A percentile compares a stretch with the other conserved stretches of the same genome.
Conservation (phyloP, 2,888 invertebrate genomes). For the Polyommatus icarus region DNA sequence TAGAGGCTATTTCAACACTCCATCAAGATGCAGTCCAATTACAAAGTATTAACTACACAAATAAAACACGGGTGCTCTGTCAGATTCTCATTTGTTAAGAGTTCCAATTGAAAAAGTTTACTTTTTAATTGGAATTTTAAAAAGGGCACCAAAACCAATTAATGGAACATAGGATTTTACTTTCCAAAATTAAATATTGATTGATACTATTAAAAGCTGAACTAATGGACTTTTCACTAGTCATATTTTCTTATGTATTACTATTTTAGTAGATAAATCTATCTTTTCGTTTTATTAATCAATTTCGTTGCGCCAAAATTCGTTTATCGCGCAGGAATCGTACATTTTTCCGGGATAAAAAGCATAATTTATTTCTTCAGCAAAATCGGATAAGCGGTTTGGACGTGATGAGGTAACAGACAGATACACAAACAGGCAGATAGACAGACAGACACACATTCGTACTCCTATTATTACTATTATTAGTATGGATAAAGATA, state of each 20-base stretch:
- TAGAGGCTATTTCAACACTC: conserved; percentile 38
- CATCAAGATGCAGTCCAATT: conserved; percentile 25
- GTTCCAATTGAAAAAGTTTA: neutral
- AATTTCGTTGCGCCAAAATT: too few relatives aligned
- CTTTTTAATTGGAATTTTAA: neutral
- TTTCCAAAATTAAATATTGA: neutral
- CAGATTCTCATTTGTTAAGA: conserved; percentile 9
- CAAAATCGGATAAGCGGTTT: too few relatives aligned
- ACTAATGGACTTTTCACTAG: neutral
- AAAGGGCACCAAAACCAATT: neutral
- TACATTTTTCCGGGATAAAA: too few relatives aligned
- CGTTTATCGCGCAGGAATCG: too few relatives aligned
- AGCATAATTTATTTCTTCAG: too few relatives aligned
- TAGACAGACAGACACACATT: too few relatives aligned
- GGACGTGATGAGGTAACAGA: too few relatives aligned
- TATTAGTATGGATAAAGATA: neutral
- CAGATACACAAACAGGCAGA: too few relatives aligned
- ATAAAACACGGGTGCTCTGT: neutral
- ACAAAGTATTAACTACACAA: conserved; percentile 12
- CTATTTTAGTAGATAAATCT: neutral
- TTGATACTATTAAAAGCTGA: neutral
- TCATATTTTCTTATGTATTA: neutral
- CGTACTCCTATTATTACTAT: too few relatives aligned
- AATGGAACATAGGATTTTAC: neutral
- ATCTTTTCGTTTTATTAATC: too few relatives aligned